Conservation (phyloP, 1,140 invertebrate genomes). For the Pogonognathellus flavescens region DNA sequence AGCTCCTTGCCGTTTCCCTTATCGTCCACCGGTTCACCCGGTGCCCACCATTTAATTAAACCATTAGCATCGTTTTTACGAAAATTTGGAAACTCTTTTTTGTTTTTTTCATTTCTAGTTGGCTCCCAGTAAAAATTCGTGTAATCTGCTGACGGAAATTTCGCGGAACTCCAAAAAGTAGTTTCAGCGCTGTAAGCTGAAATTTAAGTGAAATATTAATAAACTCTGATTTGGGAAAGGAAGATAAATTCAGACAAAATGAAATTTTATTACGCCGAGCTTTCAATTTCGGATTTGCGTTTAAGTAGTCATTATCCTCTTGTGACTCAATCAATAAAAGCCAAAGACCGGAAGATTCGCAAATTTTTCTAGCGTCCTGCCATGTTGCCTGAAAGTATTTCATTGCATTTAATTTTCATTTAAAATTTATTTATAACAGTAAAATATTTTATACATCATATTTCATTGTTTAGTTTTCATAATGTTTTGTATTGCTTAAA, state of each 20-base stretch:
- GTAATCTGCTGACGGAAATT: not conserved
- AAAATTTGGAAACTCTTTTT: not conserved
- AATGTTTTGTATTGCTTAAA: too few relatives aligned
- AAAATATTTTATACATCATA: not conserved
- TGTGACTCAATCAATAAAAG: not conserved
- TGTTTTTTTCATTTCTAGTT: not conserved
- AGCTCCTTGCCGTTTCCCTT: not conserved
- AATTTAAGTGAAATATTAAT: not conserved
- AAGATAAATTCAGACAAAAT: too few relatives aligned
- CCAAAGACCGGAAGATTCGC: not conserved
- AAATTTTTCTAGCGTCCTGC: not conserved
- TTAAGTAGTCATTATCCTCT: not conserved
- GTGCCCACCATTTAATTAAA: not conserved
- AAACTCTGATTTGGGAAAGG: too few relatives aligned
- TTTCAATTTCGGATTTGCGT: not conserved
- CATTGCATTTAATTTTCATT: not conserved
- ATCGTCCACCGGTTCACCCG: not conserved
- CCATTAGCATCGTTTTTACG: not conserved
- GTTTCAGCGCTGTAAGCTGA: not conserved
- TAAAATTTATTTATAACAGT: too few relatives aligned
- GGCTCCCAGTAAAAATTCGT: not conserved
- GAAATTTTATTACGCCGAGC: not conserved
- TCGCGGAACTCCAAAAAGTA: not conserved
- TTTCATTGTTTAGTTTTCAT: too few relatives aligned
- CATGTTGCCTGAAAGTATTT: not conserved